A percentile compares a stretch with the other conserved stretches of the same genome.
phyloP scores from a whole-genome alignment of 2,888 invertebrate genomes.

The Andrena marginata region DNA sequence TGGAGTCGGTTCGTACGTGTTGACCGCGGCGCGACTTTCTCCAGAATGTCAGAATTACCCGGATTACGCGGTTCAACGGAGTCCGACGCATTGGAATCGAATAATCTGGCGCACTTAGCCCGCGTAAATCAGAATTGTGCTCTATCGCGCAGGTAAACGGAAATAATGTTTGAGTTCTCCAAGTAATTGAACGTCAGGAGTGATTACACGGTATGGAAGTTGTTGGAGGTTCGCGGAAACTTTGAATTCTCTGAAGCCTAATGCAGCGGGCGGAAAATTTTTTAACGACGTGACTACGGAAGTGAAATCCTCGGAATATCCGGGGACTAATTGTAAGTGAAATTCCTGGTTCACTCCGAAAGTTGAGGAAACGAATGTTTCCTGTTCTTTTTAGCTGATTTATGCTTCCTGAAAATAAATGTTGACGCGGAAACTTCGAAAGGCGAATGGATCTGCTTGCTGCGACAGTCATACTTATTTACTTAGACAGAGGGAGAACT shows the following conservation, averaged over 20 bases:
- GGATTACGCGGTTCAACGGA: constrained; percentile 40
- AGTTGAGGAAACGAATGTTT: too few relatives aligned
- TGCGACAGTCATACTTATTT: too few relatives aligned
- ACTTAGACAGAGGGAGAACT: too few relatives aligned
- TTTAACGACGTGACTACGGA: not conserved
- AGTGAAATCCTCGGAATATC: not conserved
- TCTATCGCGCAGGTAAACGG: constrained; percentile 15
- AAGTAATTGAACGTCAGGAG: not conserved
- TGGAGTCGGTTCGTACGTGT: constrained; percentile 9
- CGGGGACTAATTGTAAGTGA: not conserved
- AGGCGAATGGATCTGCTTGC: too few relatives aligned
- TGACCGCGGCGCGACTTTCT: constrained; percentile 34
- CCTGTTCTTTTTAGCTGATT: too few relatives aligned
- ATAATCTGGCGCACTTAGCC: constrained; percentile 33
- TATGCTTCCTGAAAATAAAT: too few relatives aligned
- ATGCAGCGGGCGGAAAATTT: not conserved
- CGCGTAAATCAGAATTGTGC: constrained; percentile 23
- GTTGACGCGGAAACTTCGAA: too few relatives aligned
- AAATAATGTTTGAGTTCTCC: constrained; percentile 19
- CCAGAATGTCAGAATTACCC: constrained; percentile 29
- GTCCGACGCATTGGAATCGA: constrained; percentile 22
- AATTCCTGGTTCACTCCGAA: not conserved
- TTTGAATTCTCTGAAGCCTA: not conserved
- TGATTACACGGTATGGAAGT: not conserved
- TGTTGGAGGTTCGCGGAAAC: not conserved